These are phyloP conservation scores for Euplexia lucipara DNA, from an alignment of 2,888 invertebrate genomes.

Conservation along the genomic window DNA sequence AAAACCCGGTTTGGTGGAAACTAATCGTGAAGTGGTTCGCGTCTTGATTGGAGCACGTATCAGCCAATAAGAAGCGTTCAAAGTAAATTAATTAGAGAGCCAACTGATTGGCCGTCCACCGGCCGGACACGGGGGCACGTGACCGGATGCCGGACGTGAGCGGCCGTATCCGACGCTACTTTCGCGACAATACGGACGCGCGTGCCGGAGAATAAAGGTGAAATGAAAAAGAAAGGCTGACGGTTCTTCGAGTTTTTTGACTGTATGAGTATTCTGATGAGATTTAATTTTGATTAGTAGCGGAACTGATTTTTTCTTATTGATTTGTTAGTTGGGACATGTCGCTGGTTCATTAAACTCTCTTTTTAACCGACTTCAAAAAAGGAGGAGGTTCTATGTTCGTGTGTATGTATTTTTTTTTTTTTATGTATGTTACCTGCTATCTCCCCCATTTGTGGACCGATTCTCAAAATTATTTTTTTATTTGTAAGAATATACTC, in stretches of 20 bases:
- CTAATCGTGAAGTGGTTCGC: slow-evolving; percentile 52
- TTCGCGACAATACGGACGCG: slow-evolving; percentile 57
- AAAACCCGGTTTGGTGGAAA: slow-evolving; percentile 39
- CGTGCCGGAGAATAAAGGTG: slow-evolving; percentile 60
- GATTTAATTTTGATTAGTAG: slow-evolving; percentile 12
- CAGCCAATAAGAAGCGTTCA: slow-evolving; percentile 60
- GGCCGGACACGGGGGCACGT: slow-evolving; percentile 45
- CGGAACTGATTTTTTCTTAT: slow-evolving; percentile 8
- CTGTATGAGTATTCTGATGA: background rate
- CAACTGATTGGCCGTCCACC: slow-evolving; percentile 56
- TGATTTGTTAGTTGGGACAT: slow-evolving; percentile 23
- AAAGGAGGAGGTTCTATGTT: too few relatives aligned
- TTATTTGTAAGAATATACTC: too few relatives aligned
- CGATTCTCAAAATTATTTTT: too few relatives aligned
- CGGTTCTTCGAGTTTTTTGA: slow-evolving; percentile 31
- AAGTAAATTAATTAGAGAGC: slow-evolving; percentile 61
- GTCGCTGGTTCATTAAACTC: slow-evolving; percentile 2
- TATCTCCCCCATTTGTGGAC: too few relatives aligned
- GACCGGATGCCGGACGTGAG: slow-evolving; percentile 64
- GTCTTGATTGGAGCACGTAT: slow-evolving; percentile 64
- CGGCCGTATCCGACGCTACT: slow-evolving; percentile 63
- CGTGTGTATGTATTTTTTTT: too few relatives aligned
- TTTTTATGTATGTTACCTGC: too few relatives aligned
- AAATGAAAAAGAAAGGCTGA: slow-evolving; percentile 60
- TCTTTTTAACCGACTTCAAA: too few relatives aligned